Evolutionary conservation across 2,888 invertebrate genomes (phyloP), one percentile per base, ranked within the genome.

Genomic region (Drymonia ruficornis): DNA sequence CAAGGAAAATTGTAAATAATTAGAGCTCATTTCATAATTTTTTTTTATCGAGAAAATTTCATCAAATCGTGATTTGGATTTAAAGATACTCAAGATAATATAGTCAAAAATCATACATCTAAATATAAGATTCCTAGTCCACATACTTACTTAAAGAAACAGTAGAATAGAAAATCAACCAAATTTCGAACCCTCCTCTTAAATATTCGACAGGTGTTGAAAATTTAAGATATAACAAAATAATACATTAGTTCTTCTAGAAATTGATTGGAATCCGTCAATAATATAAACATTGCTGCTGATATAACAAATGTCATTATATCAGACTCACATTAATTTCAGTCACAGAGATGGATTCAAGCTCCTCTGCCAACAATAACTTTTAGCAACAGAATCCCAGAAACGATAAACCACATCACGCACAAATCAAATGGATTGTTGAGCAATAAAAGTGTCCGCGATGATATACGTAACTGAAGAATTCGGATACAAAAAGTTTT

Each of bases 361-460:
- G 13, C 12, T 11, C 11, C 31, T 3, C 12, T 11, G 31, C 12
- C 11, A 31, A 31, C 31, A 31, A 31, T 36, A 36, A 5, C 36
- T n/a, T n/a, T n/a, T n/a, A n/a, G 36, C n/a, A n/a, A n/a, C 36
- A 36, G 11, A 36, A 36, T 36, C 13, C 5, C n/a, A 36, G n/a
- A 36, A 36, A 36, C 36, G 13, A 36, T 36, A 36, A 36, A 36
- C 36, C n/a, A 31, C 31, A 36, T 36, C n/a, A n/a, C 36, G 36
- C 36, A 36, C 36, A 36, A 36, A 36, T 36, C 36, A 36, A 36
- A 36, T 36, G 36, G n/a, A 36, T 36, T 36, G 36, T 36, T 31
- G 31, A 36, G 36, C 36, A 59, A 64, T 61, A 67, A 68, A 56
- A 65, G 68, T 64, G 65, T 67, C 65, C 60, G 42, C 54, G 52